A percentile compares a stretch with the other conserved stretches of the same genome.
phyloP scores from a whole-genome alignment of 2,888 invertebrate genomes.

The Dorcus parallelipipedus region DNA sequence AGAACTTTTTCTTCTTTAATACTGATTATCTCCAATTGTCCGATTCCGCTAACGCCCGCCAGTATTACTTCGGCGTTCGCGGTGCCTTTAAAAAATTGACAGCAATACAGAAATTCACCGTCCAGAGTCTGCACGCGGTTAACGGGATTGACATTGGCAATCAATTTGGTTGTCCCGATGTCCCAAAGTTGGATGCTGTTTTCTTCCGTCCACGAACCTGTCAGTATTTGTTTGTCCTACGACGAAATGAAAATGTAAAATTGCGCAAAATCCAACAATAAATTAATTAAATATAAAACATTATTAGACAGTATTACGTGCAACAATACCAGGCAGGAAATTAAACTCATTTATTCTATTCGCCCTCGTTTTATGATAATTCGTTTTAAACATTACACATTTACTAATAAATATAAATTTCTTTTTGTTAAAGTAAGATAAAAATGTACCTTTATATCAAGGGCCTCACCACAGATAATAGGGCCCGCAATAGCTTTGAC shows the following conservation, averaged over 20 bases:
- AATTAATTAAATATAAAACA: too few species aligned
- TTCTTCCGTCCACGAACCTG: constrained; percentile 57
- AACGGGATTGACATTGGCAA: constrained; percentile 50
- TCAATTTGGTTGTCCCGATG: constrained; percentile 50
- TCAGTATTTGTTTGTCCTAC: constrained; percentile 38
- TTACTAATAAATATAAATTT: too few species aligned
- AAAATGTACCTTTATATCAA: constrained; percentile 52
- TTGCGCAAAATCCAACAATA: too few species aligned
- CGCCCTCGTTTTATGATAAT: too few species aligned
- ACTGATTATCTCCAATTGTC: constrained; percentile 42
- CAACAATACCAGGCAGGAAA: too few species aligned
- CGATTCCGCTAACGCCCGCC: constrained; percentile 41
- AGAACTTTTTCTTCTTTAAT: constrained; percentile 37
- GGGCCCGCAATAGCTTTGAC: constrained; percentile 57
- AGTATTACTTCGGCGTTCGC: constrained; percentile 37
- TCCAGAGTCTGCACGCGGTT: constrained; percentile 54
- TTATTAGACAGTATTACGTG: too few species aligned
- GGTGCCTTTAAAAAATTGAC: constrained; percentile 50
- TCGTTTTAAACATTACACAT: too few species aligned
- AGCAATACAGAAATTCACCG: constrained; percentile 58
- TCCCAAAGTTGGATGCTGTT: constrained; percentile 58
- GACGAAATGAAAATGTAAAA: constrained; percentile 32
- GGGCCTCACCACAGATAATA: constrained; percentile 55
- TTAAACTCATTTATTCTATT: too few species aligned
- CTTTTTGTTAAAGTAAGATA: neutral